phyloP scores from a whole-genome alignment of 2,113 vertebrate genomes.

The Drymodes brunneopygia region DNA sequence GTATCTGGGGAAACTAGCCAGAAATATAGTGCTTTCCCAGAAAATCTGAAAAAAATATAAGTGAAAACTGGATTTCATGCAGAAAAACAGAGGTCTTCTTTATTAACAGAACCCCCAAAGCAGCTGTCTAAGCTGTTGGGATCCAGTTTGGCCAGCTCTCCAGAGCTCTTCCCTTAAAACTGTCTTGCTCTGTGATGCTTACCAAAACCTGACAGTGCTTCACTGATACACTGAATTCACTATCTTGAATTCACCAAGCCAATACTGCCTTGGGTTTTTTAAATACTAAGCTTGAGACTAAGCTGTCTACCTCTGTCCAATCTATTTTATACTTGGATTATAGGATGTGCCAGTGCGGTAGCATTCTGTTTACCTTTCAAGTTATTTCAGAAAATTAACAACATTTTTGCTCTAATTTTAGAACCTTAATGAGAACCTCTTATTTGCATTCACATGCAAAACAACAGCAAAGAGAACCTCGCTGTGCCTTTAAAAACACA shows the following conservation, averaged over 20 bases:
- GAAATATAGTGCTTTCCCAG: neutral
- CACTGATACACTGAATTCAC: neutral
- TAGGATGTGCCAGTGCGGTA: neutral
- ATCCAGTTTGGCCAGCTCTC: neutral
- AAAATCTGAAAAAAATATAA: neutral
- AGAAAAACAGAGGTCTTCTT: neutral
- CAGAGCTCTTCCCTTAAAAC: neutral
- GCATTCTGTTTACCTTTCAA: neutral
- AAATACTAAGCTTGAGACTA: neutral
- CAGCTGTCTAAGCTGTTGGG: neutral
- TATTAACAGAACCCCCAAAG: neutral
- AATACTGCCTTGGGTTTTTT: neutral
- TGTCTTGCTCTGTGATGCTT: neutral
- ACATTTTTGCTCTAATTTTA: neutral
- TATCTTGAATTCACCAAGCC: neutral
- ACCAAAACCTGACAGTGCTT: neutral
- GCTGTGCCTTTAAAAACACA: neutral
- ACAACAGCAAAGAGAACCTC: neutral
- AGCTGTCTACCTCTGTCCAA: neutral
- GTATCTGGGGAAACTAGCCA: neutral
- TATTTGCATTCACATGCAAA: neutral
- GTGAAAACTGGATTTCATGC: neutral
- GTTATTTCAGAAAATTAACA: neutral
- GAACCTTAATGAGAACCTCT: neutral
- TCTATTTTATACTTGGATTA: neutral